Percentiles rank a stretch among this genome's conserved stretches.
Conservation (phyloP, 2,113 vertebrate species). For the Gymnocephalus cernua region DNA sequence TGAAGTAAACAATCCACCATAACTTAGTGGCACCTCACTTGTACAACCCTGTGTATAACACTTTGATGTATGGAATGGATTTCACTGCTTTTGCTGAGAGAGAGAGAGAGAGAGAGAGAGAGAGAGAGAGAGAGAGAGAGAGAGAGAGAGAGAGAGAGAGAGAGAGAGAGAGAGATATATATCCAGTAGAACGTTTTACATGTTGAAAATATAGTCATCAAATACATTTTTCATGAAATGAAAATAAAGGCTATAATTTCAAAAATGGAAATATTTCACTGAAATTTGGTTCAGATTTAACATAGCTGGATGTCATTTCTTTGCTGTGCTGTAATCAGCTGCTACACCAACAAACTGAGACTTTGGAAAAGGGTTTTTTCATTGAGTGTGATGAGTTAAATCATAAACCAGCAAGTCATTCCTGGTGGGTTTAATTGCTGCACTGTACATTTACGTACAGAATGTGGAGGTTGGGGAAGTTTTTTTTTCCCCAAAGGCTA, state of each 20-base stretch:
- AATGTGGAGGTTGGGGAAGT: not conserved
- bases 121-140: too few species aligned
- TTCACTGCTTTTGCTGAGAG: not conserved
- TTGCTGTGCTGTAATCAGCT: not conserved
- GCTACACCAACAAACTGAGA: not conserved
- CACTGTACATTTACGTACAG: not conserved
- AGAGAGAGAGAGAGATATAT: too few species aligned
- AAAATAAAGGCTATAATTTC: not conserved
- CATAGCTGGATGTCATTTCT: not conserved
- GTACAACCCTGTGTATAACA: not conserved
- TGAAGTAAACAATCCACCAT: not conserved
- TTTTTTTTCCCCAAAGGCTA: not conserved
- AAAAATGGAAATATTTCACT: not conserved
- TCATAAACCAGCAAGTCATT: too few species aligned
- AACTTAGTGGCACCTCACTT: not conserved
- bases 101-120: too few species aligned
- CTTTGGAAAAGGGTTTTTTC: not conserved
- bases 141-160: too few species aligned
- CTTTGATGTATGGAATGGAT: not conserved
- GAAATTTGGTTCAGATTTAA: not conserved
- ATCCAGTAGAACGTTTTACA: not conserved
- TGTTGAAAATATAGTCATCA: too few species aligned
- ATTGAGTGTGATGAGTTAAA: not conserved
- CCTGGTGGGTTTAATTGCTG: not conserved
- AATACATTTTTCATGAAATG: not conserved